phyloP scores from a whole-genome alignment of 2,888 invertebrate species.

The Drosophila diplacantha region DNA sequence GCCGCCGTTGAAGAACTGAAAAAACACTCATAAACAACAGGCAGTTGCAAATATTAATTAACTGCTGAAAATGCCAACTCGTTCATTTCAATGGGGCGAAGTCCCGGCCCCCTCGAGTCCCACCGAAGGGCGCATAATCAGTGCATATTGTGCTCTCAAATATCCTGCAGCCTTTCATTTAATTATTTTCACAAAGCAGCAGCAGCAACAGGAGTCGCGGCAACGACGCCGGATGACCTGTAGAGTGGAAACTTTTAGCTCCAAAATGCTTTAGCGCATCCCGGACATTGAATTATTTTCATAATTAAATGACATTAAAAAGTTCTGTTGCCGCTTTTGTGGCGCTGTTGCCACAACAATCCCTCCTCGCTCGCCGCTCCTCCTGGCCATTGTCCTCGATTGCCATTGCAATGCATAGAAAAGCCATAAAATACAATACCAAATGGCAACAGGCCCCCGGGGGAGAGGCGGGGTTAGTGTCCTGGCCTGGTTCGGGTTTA shows the following conservation, averaged over 20 bases:
- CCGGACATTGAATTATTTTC: constrained; percentile 46
- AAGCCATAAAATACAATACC: constrained; percentile 53
- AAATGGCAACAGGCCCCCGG: constrained; percentile 33
- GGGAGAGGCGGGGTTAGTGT: constrained; percentile 14
- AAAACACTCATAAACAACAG: constrained; percentile 27
- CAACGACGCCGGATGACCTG: constrained; percentile 24
- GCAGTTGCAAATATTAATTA: constrained; percentile 53
- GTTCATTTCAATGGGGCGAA: constrained; percentile 38
- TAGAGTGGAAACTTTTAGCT: neutral
- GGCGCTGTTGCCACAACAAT: constrained; percentile 4
- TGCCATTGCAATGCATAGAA: constrained; percentile 58
- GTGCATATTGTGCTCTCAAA: constrained; percentile 55
- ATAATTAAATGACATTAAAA: constrained; percentile 64
- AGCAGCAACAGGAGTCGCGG: constrained; percentile 17
- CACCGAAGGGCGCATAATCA: constrained; percentile 46
- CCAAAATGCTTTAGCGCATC: neutral
- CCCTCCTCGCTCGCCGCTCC: neutral
- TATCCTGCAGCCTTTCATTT: constrained; percentile 61
- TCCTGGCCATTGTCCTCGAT: constrained; percentile 35
- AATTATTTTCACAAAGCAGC: constrained; percentile 52
- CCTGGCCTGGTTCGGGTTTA: constrained; percentile 4
- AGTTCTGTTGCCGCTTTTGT: constrained; percentile 24
- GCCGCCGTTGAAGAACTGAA: constrained; percentile 14
- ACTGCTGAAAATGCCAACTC: constrained; percentile 52
- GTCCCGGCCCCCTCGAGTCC: neutral